Evolutionary conservation across 2,797 vertebrate species (phyloP).

Genomic region (Alauda arvensis): DNA sequence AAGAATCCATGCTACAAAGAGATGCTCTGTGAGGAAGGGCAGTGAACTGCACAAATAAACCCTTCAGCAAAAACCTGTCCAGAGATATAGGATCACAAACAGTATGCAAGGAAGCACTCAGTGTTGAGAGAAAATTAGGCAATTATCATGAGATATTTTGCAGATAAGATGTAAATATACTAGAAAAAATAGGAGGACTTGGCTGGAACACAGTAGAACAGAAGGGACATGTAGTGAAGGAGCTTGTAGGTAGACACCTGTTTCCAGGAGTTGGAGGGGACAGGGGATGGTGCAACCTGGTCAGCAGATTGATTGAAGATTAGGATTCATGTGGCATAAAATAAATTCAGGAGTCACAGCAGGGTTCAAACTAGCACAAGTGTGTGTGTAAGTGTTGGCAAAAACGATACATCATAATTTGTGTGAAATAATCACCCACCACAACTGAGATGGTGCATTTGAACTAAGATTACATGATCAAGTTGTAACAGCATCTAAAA

Average conservation of each 20-base stretch:
- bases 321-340: background rate
- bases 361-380: background rate
- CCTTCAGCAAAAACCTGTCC: background rate
- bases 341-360: background rate
- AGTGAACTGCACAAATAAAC: background rate
- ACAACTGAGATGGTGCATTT: background rate
- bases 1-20: background rate
- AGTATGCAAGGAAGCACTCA: background rate
- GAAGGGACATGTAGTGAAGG: background rate
- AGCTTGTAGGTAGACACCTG: background rate
- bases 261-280: background rate
- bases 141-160: background rate
- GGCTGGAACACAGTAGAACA: background rate
- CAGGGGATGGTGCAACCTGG: background rate
- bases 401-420: background rate
- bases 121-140: background rate
- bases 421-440: background rate
- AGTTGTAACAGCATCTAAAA: background rate
- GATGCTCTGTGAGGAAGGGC: background rate
- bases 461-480: background rate
- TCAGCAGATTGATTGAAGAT: background rate
- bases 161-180: background rate
- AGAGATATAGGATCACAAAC: background rate
- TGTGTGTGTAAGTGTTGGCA: background rate
- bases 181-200: background rate